These are phyloP conservation scores for Tinamus guttatus DNA, from an alignment of 2,113 vertebrate species.

Conservation along the genomic window DNA sequence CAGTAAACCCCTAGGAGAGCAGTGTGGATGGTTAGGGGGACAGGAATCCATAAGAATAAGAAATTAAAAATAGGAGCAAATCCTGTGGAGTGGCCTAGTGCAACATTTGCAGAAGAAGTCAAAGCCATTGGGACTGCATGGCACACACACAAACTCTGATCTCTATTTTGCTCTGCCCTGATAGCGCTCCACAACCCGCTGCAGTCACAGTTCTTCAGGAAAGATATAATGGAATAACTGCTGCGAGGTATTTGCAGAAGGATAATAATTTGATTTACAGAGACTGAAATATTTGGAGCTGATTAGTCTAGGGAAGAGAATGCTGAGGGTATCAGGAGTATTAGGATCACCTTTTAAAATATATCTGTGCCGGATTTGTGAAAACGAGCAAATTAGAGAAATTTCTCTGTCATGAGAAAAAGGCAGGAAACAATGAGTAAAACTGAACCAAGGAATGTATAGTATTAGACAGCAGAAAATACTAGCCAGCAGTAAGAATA, in stretches of 20 bases:
- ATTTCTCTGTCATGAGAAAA: background rate
- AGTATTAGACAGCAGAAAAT: background rate
- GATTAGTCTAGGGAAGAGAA: background rate
- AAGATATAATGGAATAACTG: slow-evolving; percentile 32
- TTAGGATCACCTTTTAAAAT: too few species aligned
- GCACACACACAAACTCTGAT: background rate
- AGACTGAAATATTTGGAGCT: background rate
- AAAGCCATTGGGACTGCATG: background rate
- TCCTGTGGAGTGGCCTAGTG: rapidly evolving
- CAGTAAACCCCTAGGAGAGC: background rate
- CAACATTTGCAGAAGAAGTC: background rate
- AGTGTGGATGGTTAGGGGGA: background rate
- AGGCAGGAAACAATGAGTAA: background rate
- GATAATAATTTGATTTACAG: background rate
- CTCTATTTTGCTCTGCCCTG: background rate
- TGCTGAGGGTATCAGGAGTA: background rate
- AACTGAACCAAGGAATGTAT: background rate
- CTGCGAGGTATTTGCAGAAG: background rate
- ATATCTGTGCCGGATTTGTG: background rate
- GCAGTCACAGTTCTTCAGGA: background rate
- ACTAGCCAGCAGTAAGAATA: background rate
- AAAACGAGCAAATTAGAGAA: background rate
- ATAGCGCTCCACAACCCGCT: background rate
- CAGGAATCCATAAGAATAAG: background rate
- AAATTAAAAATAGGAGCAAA: background rate